Base-by-base conservation (phyloP, 2,113 vertebrate species). In the Columbina picui region DNA sequence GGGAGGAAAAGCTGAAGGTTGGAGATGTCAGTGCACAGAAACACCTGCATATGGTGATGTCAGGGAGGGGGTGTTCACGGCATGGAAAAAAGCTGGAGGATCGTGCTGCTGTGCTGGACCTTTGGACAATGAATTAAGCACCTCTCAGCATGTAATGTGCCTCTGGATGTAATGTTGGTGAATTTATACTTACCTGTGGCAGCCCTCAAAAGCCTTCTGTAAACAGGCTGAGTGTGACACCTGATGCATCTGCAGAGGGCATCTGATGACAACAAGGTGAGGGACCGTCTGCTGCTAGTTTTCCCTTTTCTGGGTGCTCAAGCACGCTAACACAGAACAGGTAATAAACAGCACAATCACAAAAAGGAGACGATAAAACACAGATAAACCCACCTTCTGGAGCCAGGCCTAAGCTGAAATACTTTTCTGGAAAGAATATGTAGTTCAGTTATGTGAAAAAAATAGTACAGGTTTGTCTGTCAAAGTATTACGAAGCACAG, bases 51-150 rank as follows among this genome's bases (percentile, higher is more conserved):
- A n/a, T 14, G 36, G 23, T 43, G 21, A 50, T 43, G 39, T 43
- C 61, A 18, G 34, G 38, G 80, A 56, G 20, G 9, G 19, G 12
- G 1, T 63, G 30, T 20, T 55, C 49, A 15, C 0, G 2, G 12
- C n/a, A 36, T n/a, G 36, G 45, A 43, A 63, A 77, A 63, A 89
- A n/a, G 2, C 18, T 12, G 12, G 5, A 18, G 32, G 23, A 41
- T 43, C 0, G 0, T 43, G 34, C 18, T 0, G 1, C 27, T 55
- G 12, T 21, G 27, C 12, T 5, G 2, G 9, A 12, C 43, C 57
- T 23, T n/a, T 22, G 25, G 49, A 23, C 20, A 49, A 55, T 2
- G 17, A 86, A 52, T 18, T 43, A 87, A 36, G 61, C 29, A 78
- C 10, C 29, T 63, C 27, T 79, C 22, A 29, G 27, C 13, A 29